Conservation (phyloP, 2,888 invertebrate genomes). For the Villa cingulata region DNA sequence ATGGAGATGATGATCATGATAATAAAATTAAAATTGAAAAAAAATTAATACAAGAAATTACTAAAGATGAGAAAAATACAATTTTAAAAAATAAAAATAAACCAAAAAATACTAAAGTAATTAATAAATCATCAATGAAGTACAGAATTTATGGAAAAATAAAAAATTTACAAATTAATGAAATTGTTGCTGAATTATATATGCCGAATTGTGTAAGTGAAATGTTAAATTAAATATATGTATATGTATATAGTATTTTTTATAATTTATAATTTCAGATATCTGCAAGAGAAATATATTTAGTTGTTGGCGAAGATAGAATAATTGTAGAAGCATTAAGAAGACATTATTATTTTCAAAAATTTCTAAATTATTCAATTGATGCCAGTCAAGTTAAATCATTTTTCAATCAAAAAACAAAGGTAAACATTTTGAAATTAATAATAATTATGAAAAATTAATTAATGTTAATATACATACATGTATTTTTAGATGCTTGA, state of each 20-base stretch:
- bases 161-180: slow-evolving; percentile 25
- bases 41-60: slow-evolving; percentile 48
- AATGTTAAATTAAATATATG: too few species aligned
- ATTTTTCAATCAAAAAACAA: slow-evolving; percentile 40
- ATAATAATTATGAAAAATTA: not conserved
- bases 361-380: slow-evolving; percentile 53
- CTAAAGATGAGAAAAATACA: slow-evolving; percentile 17
- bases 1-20: not conserved
- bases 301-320: slow-evolving; percentile 64
- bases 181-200: slow-evolving; percentile 32
- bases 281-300: slow-evolving; percentile 45
- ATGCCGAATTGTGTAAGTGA: slow-evolving; percentile 32
- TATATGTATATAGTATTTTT: too few species aligned
- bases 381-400: slow-evolving; percentile 42
- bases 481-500: not conserved
- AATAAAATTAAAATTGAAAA: slow-evolving; percentile 7
- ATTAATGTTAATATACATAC: not conserved
- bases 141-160: slow-evolving; percentile 47
- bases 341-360: slow-evolving; percentile 48
- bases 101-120: slow-evolving; percentile 20
- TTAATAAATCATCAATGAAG: slow-evolving; percentile 10
- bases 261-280: slow-evolving; percentile 31
- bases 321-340: slow-evolving; percentile 51
- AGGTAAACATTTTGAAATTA: too few species aligned
- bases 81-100: slow-evolving; percentile 7